Conservation (phyloP, 2,888 invertebrate species). For the Cosmopolites sordidus region DNA sequence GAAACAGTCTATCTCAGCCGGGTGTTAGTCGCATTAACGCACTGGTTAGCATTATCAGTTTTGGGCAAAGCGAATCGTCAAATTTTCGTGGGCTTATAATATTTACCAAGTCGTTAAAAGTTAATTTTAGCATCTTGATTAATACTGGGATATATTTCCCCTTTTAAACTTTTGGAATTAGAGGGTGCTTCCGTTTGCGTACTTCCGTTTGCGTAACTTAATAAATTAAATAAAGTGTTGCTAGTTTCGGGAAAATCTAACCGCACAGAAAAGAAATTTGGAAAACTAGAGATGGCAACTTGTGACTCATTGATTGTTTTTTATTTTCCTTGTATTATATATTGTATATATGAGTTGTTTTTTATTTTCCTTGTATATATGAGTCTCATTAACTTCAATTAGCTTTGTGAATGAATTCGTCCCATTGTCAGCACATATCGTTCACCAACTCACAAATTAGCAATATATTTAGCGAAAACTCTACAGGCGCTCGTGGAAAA, state of each 20-base stretch:
- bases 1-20: no score
- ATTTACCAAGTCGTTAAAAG: constrained; percentile 23
- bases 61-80: background rate
- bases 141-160: constrained; percentile 21
- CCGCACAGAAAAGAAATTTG: constrained; percentile 4
- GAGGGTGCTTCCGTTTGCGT: constrained; percentile 17
- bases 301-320: background rate
- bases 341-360: no score
- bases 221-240: constrained; percentile 21
- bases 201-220: constrained; percentile 19
- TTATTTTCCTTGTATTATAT: background rate
- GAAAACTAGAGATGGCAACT: background rate
- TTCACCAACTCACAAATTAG: no score
- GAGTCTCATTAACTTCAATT: no score
- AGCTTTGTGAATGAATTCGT: no score
- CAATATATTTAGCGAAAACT: no score
- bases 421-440: no score
- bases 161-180: constrained; percentile 22
- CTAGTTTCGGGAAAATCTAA: constrained; percentile 14
- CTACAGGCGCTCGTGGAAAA: no score
- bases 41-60: constrained; percentile 1
- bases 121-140: constrained; percentile 25
- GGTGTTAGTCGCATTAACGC: no score
- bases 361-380: no score
- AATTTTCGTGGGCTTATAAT: background rate